phyloP scores from a whole-genome alignment of 2,113 vertebrate genomes.

The Phrynosoma platyrhinos region DNA sequence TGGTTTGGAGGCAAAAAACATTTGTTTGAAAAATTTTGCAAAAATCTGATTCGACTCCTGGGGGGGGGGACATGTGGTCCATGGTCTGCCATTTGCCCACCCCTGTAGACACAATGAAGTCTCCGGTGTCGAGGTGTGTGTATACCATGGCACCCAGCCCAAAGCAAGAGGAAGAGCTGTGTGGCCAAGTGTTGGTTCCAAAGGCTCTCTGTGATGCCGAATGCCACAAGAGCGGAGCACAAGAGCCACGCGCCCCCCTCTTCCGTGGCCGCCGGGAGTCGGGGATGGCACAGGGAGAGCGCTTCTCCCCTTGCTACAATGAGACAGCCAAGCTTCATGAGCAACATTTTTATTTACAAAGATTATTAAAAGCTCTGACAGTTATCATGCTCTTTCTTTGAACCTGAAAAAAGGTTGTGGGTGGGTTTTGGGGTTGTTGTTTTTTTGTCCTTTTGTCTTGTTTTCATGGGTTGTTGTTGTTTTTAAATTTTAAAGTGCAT shows the following conservation, averaged over 20 bases:
- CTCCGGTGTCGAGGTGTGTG: background rate
- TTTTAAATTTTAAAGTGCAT: conserved; percentile 92
- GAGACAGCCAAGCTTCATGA: conserved; percentile 84
- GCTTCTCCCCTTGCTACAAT: conserved; percentile 65
- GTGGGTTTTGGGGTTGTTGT: background rate
- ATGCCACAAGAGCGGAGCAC: background rate
- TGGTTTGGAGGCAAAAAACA: too few species aligned
- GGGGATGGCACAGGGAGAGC: background rate
- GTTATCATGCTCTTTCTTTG: conserved; percentile 89
- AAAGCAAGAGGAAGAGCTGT: background rate
- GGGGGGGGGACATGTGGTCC: too few species aligned
- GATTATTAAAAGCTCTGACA: conserved; percentile 99
- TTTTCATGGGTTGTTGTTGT: background rate
- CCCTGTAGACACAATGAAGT: background rate
- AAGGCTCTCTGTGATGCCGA: background rate
- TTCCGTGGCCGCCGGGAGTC: background rate
- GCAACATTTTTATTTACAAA: conserved; percentile 99
- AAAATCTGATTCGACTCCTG: too few species aligned
- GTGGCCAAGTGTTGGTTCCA: too few species aligned
- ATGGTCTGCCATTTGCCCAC: too few species aligned
- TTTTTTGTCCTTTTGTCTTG: too few species aligned
- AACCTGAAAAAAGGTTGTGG: conserved; percentile 85
- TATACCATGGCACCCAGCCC: background rate
- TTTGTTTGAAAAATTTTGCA: too few species aligned
- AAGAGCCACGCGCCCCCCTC: background rate